These are phyloP conservation scores for Linnaemya vulpina DNA, from an alignment of 2,888 invertebrate genomes.

Conservation along the genomic window DNA sequence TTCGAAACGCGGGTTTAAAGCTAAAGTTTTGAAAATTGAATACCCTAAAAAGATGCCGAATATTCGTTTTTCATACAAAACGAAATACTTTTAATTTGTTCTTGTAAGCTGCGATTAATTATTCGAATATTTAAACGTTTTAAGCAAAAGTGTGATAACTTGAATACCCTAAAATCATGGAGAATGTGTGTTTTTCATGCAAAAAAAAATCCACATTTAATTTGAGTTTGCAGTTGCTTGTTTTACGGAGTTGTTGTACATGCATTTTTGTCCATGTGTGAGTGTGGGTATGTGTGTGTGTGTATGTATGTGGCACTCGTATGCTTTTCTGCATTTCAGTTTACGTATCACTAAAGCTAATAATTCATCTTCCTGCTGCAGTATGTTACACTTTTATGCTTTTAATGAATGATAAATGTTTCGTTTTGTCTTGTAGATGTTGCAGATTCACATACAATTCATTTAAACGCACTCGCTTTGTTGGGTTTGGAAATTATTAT, in stretches of 20 bases:
- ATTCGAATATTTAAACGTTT: too few species aligned
- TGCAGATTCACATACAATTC: not conserved
- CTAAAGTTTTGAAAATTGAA: too few species aligned
- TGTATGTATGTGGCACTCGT: too few species aligned
- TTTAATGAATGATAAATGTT: conserved; percentile 68
- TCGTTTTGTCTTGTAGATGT: conserved; percentile 46
- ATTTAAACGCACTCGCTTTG: not conserved
- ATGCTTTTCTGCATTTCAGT: conserved; percentile 16
- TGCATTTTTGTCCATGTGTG: not conserved
- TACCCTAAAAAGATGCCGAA: too few species aligned
- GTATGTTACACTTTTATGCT: conserved; percentile 67
- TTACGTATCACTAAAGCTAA: conserved; percentile 54
- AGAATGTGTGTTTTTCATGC: not conserved
- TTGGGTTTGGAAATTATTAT: conserved; percentile 56
- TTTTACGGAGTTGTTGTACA: not conserved
- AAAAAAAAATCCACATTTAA: not conserved
- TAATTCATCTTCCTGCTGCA: conserved; percentile 65
- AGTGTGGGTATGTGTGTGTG: not conserved
- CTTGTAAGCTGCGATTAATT: too few species aligned
- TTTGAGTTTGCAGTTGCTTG: not conserved
- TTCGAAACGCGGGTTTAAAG: too few species aligned
- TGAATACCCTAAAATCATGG: too few species aligned
- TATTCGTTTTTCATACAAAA: too few species aligned
- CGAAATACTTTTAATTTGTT: too few species aligned
- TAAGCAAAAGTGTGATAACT: too few species aligned